These are phyloP conservation scores for Trachemys scripta DNA, from an alignment of 2,113 vertebrate genomes.

Conservation along the genomic window DNA sequence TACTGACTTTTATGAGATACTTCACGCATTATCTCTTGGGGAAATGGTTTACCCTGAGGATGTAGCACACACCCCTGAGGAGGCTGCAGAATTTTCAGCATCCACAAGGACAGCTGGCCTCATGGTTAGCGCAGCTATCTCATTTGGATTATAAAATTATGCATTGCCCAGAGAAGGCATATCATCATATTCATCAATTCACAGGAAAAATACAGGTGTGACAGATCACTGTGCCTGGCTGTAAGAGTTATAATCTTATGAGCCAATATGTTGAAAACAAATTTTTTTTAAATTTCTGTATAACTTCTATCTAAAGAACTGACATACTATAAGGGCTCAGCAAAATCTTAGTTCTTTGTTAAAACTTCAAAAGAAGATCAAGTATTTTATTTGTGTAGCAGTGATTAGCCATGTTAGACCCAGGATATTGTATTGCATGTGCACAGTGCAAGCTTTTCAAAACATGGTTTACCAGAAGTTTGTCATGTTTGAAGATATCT, in stretches of 20 bases:
- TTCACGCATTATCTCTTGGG: constrained; percentile 21
- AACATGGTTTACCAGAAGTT: not conserved
- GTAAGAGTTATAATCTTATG: not conserved
- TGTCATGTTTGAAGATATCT: not conserved
- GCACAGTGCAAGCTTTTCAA: not conserved
- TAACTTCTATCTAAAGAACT: not conserved
- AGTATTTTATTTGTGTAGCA: not conserved
- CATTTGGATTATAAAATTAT: constrained; percentile 67
- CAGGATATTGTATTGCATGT: not conserved
- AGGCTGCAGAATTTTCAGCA: constrained; percentile 51
- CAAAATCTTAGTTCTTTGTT: not conserved
- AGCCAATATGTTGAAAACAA: not conserved
- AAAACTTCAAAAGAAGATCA: not conserved
- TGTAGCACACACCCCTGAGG: constrained; percentile 5
- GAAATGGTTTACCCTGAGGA: constrained; percentile 48
- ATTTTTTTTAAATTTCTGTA: not conserved
- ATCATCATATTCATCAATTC: constrained; percentile 43
- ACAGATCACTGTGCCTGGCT: not conserved
- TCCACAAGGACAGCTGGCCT: constrained; percentile 56
- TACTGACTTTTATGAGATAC: constrained; percentile 8
- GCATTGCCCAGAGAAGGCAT: constrained; percentile 57
- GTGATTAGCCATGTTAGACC: not conserved
- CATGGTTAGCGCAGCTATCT: constrained; percentile 42
- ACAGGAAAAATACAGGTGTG: constrained; percentile 42
- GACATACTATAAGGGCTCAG: constrained; percentile 13